Evolutionary conservation across 2,888 invertebrate genomes (phyloP).

Genomic region (Macropis europaea): DNA sequence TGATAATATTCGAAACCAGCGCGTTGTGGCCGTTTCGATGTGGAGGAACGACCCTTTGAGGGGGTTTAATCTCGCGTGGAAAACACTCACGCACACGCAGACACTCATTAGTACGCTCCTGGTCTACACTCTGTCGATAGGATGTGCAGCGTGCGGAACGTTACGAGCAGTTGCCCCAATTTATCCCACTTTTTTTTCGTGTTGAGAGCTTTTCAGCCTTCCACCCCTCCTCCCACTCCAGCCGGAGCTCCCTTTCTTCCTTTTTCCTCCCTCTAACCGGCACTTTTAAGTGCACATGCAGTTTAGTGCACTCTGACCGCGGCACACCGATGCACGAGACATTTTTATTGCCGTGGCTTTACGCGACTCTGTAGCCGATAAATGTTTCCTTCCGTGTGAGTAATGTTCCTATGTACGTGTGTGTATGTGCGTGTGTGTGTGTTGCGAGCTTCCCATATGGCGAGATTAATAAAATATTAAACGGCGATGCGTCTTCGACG

Average conservation of each 20-base stretch:
- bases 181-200: constrained; percentile 60
- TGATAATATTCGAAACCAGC: constrained; percentile 29
- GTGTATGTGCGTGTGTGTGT: not conserved
- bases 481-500: constrained; percentile 17
- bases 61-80: constrained; percentile 37
- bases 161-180: constrained; percentile 66
- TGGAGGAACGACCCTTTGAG: constrained; percentile 11
- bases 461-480: constrained; percentile 41
- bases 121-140: constrained; percentile 58
- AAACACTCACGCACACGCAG: constrained; percentile 10
- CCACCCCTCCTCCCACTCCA: not conserved
- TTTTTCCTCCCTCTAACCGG: constrained; percentile 50
- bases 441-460: not conserved
- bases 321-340: constrained; percentile 49
- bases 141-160: constrained; percentile 47
- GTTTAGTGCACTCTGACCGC: constrained; percentile 63
- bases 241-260: not conserved
- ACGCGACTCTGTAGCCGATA: constrained; percentile 50
- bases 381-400: constrained; percentile 52
- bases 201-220: constrained; percentile 55
- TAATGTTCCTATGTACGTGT: constrained; percentile 33
- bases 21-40: not conserved
- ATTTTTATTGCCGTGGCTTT: constrained; percentile 53
- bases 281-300: constrained; percentile 60
- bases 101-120: not conserved